Conservation (phyloP, 2,113 vertebrate genomes). For the Ranitomeya variabilis region DNA sequence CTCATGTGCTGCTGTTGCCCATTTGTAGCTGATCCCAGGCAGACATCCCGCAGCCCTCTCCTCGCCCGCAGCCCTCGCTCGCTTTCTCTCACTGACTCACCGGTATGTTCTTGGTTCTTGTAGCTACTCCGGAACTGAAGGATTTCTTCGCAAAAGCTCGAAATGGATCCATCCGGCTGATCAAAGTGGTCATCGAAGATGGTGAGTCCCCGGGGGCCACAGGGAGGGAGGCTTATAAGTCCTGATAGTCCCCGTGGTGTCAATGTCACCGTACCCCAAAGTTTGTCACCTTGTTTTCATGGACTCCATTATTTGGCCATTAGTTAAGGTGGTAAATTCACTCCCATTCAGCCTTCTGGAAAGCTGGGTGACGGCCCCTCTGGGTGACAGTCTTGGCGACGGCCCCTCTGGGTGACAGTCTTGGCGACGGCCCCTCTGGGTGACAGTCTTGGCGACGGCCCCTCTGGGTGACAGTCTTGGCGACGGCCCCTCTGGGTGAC, state of each 20-base stretch:
- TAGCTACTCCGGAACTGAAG: constrained; percentile 92
- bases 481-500: no score
- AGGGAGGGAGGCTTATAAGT: background rate
- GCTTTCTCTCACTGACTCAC: constrained; percentile 60
- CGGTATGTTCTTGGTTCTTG: constrained; percentile 91
- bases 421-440: no score
- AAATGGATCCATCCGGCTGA: constrained; percentile 85
- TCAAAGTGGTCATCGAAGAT: constrained; percentile 93
- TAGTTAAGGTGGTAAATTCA: no score
- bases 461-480: no score
- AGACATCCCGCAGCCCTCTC: background rate
- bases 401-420: no score
- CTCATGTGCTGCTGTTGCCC: constrained; percentile 73
- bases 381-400: no score
- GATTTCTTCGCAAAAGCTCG: constrained; percentile 92
- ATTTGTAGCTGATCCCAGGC: constrained; percentile 49
- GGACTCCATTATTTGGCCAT: no score
- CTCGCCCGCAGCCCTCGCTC: background rate
- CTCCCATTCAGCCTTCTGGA: background rate
- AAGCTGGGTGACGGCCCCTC: background rate
- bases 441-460: no score
- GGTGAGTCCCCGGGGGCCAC: constrained; percentile 76
- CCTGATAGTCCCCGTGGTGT: no score
- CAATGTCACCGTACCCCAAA: no score
- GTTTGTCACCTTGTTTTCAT: no score